A percentile compares a stretch with the other conserved stretches of the same genome.
These are phyloP conservation scores for Catajapyx aquilonaris DNA, from an alignment of 1,140 invertebrate species.

Conservation along the genomic window DNA sequence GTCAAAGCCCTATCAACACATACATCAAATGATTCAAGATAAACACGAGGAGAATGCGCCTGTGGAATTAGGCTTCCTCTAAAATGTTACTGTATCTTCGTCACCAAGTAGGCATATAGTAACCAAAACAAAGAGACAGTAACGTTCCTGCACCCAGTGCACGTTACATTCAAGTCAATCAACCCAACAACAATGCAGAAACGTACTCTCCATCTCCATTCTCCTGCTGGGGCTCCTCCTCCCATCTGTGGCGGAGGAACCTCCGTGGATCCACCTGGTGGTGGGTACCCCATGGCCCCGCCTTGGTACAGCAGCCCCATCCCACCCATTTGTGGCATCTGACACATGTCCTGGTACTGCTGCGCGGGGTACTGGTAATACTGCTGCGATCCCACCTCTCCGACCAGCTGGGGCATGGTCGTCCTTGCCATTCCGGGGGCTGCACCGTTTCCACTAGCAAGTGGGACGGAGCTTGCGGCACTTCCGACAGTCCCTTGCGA, in stretches of 20 bases:
- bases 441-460: not conserved
- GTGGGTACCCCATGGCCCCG: slow-evolving; percentile 16
- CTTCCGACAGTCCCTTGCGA: not conserved
- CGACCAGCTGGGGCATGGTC: not conserved
- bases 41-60: too few relatives aligned
- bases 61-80: too few relatives aligned
- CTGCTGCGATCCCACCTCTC: not conserved
- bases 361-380: not conserved
- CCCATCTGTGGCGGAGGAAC: not conserved
- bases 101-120: too few relatives aligned
- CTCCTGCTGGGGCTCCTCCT: slow-evolving; percentile 10
- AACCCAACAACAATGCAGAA: not conserved
- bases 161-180: too few relatives aligned
- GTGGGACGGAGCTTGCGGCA: not conserved
- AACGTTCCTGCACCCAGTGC: not conserved
- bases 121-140: too few relatives aligned
- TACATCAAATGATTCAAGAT: too few relatives aligned
- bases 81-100: too few relatives aligned
- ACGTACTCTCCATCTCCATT: slow-evolving; percentile 10
- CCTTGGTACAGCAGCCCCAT: slow-evolving; percentile 7
- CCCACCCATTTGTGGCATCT: not conserved
- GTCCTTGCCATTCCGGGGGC: not conserved
- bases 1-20: too few relatives aligned
- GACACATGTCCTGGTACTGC: too few relatives aligned
- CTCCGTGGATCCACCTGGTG: slow-evolving; percentile 24